These are phyloP conservation scores for Lycophotia porphyrea DNA, from an alignment of 2,888 invertebrate genomes.

Conservation along the genomic window DNA sequence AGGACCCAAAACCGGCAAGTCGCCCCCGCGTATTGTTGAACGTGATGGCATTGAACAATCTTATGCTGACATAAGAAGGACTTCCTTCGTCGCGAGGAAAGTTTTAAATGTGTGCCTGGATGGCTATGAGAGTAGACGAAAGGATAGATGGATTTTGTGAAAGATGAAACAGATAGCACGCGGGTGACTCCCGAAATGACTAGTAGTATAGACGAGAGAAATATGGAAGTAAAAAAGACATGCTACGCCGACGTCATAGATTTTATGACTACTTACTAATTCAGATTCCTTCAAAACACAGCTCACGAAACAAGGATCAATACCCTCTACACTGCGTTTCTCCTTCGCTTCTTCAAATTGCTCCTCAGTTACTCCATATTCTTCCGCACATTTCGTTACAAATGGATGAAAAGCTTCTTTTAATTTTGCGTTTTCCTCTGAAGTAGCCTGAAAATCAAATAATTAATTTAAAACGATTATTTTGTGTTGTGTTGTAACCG, in stretches of 20 bases:
- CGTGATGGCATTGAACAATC: not conserved
- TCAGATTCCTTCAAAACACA: conserved; percentile 72
- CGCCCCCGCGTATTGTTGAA: not conserved
- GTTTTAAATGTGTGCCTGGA: not conserved
- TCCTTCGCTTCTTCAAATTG: conserved; percentile 65
- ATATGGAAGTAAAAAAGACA: not conserved
- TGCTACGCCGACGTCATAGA: too few species aligned
- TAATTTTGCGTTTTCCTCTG: conserved; percentile 48
- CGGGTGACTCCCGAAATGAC: not conserved
- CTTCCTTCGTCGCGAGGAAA: not conserved
- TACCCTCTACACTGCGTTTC: conserved; percentile 39
- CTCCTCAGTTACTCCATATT: conserved; percentile 66
- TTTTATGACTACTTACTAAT: conserved; percentile 67
- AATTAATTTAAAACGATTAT: not conserved
- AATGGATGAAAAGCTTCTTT: conserved; percentile 39
- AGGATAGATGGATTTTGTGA: not conserved
- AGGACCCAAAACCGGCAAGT: not conserved
- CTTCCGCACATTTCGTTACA: conserved; percentile 58
- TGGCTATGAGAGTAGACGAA: not conserved
- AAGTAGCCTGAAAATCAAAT: conserved; percentile 34
- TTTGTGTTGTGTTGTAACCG: too few species aligned
- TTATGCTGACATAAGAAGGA: not conserved
- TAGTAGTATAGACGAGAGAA: not conserved
- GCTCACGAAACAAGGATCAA: conserved; percentile 72
- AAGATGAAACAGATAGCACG: not conserved